Conservation (phyloP, 2,888 invertebrate species). For the Synergus gifuensis region DNA sequence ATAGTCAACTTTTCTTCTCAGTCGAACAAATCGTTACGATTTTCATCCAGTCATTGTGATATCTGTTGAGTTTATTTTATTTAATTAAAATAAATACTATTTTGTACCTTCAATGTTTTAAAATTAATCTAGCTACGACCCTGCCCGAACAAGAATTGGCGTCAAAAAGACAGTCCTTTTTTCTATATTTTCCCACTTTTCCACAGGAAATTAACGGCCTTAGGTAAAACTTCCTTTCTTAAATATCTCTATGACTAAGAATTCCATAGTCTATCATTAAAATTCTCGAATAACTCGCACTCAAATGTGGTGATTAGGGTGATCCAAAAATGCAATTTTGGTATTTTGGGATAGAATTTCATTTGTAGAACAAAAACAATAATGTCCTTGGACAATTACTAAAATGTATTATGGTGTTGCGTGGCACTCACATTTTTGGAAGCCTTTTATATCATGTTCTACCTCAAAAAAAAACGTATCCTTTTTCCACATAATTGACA, state of each 20-base stretch:
- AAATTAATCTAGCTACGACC: background rate
- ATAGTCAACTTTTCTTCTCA: background rate
- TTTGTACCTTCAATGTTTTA: slow-evolving; percentile 2
- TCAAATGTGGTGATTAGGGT: background rate
- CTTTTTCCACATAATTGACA: slow-evolving; percentile 11
- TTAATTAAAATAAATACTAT: slow-evolving; percentile 6
- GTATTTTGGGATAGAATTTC: background rate
- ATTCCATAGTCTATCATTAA: background rate
- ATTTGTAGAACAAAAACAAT: background rate
- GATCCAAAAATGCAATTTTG: background rate
- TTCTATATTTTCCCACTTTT: background rate
- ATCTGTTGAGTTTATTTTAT: background rate
- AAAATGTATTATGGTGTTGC: background rate
- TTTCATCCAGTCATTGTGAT: background rate
- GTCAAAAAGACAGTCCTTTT: slow-evolving; percentile 7
- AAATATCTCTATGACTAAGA: slow-evolving; percentile 14
- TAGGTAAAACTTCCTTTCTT: background rate
- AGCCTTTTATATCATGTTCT: slow-evolving; percentile 18
- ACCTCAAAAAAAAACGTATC: slow-evolving; percentile 5
- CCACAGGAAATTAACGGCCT: slow-evolving; percentile 8
- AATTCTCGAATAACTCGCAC: background rate
- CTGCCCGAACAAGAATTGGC: background rate
- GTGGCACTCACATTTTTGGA: slow-evolving; percentile 1
- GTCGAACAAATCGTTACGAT: background rate
- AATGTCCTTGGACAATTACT: background rate